These are phyloP conservation scores for Azorinus chamasolen DNA, from an alignment of 2,888 invertebrate species.

Conservation along the genomic window DNA sequence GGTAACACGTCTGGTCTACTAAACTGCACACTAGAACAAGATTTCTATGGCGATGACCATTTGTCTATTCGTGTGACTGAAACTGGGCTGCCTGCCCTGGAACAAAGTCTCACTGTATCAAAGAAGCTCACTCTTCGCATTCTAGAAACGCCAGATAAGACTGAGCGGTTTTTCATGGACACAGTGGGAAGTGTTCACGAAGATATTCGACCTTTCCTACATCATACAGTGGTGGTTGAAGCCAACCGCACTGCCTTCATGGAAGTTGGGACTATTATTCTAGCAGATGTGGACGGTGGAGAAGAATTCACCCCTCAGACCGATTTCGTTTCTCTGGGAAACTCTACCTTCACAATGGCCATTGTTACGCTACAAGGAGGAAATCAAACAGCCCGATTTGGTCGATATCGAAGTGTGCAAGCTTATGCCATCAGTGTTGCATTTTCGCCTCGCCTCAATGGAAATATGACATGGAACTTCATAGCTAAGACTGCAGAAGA, in stretches of 20 bases:
- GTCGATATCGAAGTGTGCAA: slow-evolving; percentile 26
- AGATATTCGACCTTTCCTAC: slow-evolving; percentile 37
- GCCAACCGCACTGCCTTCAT: slow-evolving; percentile 36
- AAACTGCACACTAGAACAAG: slow-evolving; percentile 42
- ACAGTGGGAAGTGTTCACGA: slow-evolving; percentile 30
- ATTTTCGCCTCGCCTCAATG: slow-evolving; percentile 27
- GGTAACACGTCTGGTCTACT: slow-evolving; percentile 37
- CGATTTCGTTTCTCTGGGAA: slow-evolving; percentile 31
- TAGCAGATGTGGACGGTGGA: slow-evolving; percentile 49
- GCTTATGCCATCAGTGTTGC: slow-evolving; percentile 38
- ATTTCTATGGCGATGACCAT: slow-evolving; percentile 59
- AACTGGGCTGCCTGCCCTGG: slow-evolving; percentile 36
- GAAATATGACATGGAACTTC: slow-evolving; percentile 52
- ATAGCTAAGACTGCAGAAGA: slow-evolving; percentile 35
- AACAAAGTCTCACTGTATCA: slow-evolving; percentile 21
- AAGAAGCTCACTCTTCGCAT: slow-evolving; percentile 27
- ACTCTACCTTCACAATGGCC: slow-evolving; percentile 21
- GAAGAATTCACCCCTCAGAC: slow-evolving; percentile 25
- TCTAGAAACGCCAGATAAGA: slow-evolving; percentile 26
- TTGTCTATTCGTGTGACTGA: slow-evolving; percentile 53
- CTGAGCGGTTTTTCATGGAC: slow-evolving; percentile 44
- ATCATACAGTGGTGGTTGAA: slow-evolving; percentile 17
- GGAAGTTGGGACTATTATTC: slow-evolving; percentile 37
- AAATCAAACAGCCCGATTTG: slow-evolving; percentile 14
- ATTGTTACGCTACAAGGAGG: background rate